Evolutionary conservation across 2,888 invertebrate species (phyloP).

Genomic region (Aromia moschata): DNA sequence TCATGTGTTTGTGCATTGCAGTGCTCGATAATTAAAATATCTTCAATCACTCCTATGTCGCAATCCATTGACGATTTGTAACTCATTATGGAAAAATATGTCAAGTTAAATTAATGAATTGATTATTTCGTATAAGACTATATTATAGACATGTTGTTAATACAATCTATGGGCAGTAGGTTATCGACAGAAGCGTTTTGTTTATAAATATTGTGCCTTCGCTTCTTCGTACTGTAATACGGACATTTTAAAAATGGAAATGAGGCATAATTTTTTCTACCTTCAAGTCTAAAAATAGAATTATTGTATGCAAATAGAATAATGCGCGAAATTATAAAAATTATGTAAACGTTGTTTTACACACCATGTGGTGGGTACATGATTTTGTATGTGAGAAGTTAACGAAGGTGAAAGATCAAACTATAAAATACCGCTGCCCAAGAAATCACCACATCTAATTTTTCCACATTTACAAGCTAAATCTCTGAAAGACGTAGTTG

Average conservation of each 20-base stretch:
- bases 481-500: too few species aligned
- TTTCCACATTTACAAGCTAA: too few species aligned
- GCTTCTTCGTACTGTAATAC: neutral
- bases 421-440: too few species aligned
- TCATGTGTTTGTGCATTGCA: too few species aligned
- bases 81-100: slow-evolving; percentile 13
- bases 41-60: neutral
- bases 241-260: neutral
- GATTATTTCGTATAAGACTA: slow-evolving; percentile 1
- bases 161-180: slow-evolving; percentile 5
- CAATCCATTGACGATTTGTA: slow-evolving; percentile 9
- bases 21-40: neutral
- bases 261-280: neutral
- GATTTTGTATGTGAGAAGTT: too few species aligned
- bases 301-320: neutral
- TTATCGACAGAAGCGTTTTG: slow-evolving; percentile 17
- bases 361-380: too few species aligned
- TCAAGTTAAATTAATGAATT: slow-evolving; percentile 15
- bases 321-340: neutral
- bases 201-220: slow-evolving; percentile 10
- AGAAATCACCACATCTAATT: too few species aligned
- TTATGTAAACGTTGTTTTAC: neutral
- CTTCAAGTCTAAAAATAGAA: neutral
- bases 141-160: too few species aligned
- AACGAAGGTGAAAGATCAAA: too few species aligned